Conservation (phyloP, 2,113 vertebrate species). For the Anthoscopus minutus region DNA sequence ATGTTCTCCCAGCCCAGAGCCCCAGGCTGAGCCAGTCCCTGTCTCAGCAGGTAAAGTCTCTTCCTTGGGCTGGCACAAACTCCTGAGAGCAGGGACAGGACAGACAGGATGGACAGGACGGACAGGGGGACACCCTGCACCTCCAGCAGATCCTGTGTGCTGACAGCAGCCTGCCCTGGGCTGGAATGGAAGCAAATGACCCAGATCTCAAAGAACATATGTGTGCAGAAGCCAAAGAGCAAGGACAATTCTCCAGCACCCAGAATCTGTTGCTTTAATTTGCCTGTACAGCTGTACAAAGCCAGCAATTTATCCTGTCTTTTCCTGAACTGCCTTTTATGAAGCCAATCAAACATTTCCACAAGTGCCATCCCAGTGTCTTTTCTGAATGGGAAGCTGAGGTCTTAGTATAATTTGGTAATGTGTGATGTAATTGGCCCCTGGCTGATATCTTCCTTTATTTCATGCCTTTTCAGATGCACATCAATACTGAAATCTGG, state of each 20-base stretch:
- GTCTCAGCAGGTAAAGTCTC: neutral
- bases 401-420: neutral
- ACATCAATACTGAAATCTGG: neutral
- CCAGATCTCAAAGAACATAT: neutral
- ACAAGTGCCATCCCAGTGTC: neutral
- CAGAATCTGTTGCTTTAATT: neutral
- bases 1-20: neutral
- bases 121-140: neutral
- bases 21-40: rapidly evolving
- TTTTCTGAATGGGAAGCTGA: neutral
- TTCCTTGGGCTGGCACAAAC: neutral
- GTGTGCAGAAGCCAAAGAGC: neutral
- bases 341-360: constrained; percentile 1
- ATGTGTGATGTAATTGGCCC: neutral
- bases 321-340: neutral
- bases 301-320: neutral
- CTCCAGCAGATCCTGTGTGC: neutral
- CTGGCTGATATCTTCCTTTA: constrained; percentile 3
- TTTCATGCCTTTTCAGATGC: neutral
- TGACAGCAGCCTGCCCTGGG: neutral
- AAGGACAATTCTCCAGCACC: neutral
- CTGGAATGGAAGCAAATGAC: neutral
- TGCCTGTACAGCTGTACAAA: neutral
- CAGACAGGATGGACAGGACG: neutral
- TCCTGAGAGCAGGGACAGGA: neutral